Evolutionary conservation across 2,113 vertebrate species (phyloP).

Genomic region (Ammodytes marinus): DNA sequence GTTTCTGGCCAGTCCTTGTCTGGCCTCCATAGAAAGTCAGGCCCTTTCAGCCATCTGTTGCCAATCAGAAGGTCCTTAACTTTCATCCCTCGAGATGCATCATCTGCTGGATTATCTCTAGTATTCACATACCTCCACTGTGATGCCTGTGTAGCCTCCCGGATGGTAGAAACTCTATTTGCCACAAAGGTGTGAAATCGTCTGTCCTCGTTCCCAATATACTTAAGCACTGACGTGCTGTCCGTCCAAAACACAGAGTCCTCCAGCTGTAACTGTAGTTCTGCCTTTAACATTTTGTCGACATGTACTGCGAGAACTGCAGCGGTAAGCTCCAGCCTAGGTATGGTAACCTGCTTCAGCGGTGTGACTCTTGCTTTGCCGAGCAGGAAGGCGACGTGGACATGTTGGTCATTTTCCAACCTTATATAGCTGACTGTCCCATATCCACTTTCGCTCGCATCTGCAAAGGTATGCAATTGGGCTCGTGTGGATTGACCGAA

Average conservation of each 20-base stretch:
- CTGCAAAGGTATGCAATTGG: too few species aligned
- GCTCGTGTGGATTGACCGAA: too few species aligned
- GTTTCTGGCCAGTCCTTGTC: slow-evolving; percentile 24
- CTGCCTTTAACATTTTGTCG: too few species aligned
- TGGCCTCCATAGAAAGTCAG: slow-evolving; percentile 24
- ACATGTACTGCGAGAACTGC: too few species aligned
- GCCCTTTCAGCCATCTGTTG: slow-evolving; percentile 34
- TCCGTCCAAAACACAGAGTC: slow-evolving; percentile 61
- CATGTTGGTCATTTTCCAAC: too few species aligned
- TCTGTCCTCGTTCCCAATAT: slow-evolving; percentile 12
- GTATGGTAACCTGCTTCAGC: too few species aligned
- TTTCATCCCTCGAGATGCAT: slow-evolving; percentile 12
- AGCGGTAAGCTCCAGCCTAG: too few species aligned
- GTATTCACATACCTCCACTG: slow-evolving; percentile 48
- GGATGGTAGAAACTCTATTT: slow-evolving; percentile 33
- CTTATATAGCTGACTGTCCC: too few species aligned
- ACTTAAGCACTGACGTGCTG: slow-evolving; percentile 39
- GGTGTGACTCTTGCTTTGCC: too few species aligned
- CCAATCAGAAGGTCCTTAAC: background rate
- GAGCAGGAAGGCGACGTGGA: too few species aligned
- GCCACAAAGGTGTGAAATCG: slow-evolving; percentile 43
- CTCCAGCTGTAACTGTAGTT: too few species aligned
- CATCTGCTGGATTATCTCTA: slow-evolving; percentile 43
- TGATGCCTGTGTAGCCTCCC: background rate
- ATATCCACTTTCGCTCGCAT: too few species aligned